Base-by-base conservation (phyloP, 2,888 invertebrate species). In the Mythimna loreyi region DNA sequence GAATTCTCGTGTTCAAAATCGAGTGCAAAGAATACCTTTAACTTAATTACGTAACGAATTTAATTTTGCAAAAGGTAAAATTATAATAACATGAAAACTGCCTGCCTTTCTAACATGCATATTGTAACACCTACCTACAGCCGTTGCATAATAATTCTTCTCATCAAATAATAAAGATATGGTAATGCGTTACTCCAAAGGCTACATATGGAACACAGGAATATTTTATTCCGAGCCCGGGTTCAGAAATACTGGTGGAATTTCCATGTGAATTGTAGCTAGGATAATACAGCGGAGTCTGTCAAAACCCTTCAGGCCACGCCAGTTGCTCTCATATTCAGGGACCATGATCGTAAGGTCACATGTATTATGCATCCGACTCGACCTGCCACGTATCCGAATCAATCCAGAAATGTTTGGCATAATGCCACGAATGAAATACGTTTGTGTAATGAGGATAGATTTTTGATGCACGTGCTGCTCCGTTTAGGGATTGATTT, bases 361-460 rank as follows among this genome's bases (percentile, higher is more conserved):
- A 89, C 89, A 93, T 93, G 87, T 90, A 89, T 93, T 92, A 93
- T 93, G 92, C 92, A 93, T 92, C 87, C 74, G 57, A 63, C 87
- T 83, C 87, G 90, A 90, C 89, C 90, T 89, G 88, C 84, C 86
- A 71, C 89, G 85, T 86, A 89, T 91, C 89, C 83, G 89, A 92
- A 93, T 92, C 93, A 93, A 93, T 92, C 92, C 89, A 84, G 85
- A 85, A 89, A 88, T 88, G 87, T 85, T 89, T 84, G 86, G 88
- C 86, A 88, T 89, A 87, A 90, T 91, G 86, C 86, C 86, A 82
- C 67, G 85, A 87, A 88, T 87, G 90, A 90, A 91, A 91, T 89
- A 85, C 86, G 87, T 81, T 85, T 89, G 85, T 85, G 85, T 90
- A 91, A 90, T 91, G 85, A 89, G 82, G 83, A 74, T 79, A 59